Conservation (phyloP, 2,797 vertebrate genomes). For the Aldrovandia affinis region DNA sequence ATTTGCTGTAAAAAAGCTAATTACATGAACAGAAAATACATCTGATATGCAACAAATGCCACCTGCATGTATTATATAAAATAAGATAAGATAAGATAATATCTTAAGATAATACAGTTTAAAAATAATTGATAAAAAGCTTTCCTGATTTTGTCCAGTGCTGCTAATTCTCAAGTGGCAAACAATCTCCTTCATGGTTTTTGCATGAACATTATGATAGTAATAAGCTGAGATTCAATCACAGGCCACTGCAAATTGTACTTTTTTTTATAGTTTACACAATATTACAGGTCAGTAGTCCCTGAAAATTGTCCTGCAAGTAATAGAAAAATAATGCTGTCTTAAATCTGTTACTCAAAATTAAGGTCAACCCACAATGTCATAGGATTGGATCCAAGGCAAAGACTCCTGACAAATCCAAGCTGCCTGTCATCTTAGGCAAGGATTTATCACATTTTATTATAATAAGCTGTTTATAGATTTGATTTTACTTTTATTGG, state of each 20-base stretch:
- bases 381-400: not conserved
- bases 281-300: not conserved
- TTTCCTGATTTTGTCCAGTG: slow-evolving; percentile 11
- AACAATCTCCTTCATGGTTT: not conserved
- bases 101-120: not conserved
- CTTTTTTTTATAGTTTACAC: not conserved
- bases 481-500: not conserved
- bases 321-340: not conserved
- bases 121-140: not conserved
- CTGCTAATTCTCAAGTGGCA: not conserved
- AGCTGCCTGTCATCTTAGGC: not conserved
- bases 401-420: not conserved
- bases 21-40: not conserved
- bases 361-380: slow-evolving; percentile 13
- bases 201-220: not conserved
- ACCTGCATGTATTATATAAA: not conserved
- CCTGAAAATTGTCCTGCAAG: not conserved
- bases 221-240: not conserved
- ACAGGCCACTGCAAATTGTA: not conserved
- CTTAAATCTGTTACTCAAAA: not conserved
- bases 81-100: no score
- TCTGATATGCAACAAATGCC: slow-evolving; percentile 1
- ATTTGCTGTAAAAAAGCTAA: not conserved
- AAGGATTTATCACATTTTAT: not conserved
- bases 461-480: not conserved